These are phyloP conservation scores for Mirounga angustirostris DNA, from an alignment of 2,113 vertebrate genomes.

Conservation along the genomic window DNA sequence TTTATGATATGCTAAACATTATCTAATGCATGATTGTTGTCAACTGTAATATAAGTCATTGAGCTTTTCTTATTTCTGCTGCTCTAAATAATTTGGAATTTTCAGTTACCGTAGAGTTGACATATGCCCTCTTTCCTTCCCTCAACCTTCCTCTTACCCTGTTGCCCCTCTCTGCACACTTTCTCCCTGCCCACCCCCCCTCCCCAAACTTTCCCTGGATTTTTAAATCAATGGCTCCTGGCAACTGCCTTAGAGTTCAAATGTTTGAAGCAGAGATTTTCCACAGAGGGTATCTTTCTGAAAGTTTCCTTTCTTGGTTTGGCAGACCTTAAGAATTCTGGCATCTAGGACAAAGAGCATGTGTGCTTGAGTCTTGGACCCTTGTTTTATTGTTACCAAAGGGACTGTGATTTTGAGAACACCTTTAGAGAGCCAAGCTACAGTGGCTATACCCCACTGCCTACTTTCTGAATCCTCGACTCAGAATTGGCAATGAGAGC, in stretches of 20 bases:
- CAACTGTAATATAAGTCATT: background rate
- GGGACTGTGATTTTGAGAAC: constrained; percentile 60
- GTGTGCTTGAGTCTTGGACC: constrained; percentile 68
- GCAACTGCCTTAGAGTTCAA: constrained; percentile 63
- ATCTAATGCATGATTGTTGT: constrained; percentile 48
- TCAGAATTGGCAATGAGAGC: background rate
- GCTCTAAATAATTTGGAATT: constrained; percentile 42
- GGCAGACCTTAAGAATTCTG: constrained; percentile 69
- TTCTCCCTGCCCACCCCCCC: background rate
- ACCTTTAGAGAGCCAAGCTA: constrained; percentile 57
- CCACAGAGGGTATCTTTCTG: constrained; percentile 68
- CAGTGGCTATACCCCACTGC: background rate
- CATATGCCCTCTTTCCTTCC: background rate
- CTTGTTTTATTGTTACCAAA: constrained; percentile 74
- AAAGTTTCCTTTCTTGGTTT: constrained; percentile 73
- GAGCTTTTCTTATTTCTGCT: constrained; percentile 51
- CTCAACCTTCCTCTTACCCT: background rate
- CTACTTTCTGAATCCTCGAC: constrained; percentile 13
- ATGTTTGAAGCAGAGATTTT: constrained; percentile 68
- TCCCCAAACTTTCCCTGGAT: background rate
- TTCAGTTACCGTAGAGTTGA: background rate
- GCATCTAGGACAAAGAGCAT: constrained; percentile 73
- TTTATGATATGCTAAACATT: constrained; percentile 57
- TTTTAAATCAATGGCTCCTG: constrained; percentile 54
- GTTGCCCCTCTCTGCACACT: background rate